Evolutionary conservation across 2,113 vertebrate species (phyloP).

Genomic region (Morone chrysops): DNA sequence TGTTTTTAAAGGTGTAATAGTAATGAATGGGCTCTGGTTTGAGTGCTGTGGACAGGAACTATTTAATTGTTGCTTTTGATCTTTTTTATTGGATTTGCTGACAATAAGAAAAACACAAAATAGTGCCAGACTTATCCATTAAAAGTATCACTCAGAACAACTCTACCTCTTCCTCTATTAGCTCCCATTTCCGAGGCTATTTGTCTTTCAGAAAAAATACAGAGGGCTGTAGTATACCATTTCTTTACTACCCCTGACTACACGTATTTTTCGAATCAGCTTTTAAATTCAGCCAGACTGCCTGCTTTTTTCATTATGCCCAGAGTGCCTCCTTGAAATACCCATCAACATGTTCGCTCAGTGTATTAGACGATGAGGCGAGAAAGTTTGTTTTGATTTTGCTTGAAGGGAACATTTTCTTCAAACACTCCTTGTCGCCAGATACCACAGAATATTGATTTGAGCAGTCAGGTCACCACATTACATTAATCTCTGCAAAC

Average conservation of each 20-base stretch:
- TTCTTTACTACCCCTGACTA: slow-evolving; percentile 3
- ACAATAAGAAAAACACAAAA: background rate
- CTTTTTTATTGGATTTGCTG: background rate
- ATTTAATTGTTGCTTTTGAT: background rate
- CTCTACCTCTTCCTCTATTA: background rate
- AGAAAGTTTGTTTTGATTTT: slow-evolving; percentile 39
- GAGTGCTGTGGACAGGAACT: background rate
- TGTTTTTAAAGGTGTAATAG: background rate
- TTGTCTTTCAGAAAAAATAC: slow-evolving; percentile 16
- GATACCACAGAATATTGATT: slow-evolving; percentile 55
- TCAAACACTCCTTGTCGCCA: background rate
- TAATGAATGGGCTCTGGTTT: background rate
- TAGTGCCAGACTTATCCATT: rapidly evolving
- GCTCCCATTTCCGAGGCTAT: slow-evolving; percentile 19
- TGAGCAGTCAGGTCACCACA: slow-evolving; percentile 18
- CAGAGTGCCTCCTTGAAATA: slow-evolving; percentile 8
- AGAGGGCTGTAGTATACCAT: background rate
- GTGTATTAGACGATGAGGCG: slow-evolving; percentile 3
- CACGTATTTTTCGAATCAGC: slow-evolving; percentile 6
- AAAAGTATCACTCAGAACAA: slow-evolving; percentile 1
- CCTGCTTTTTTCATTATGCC: slow-evolving; percentile 5
- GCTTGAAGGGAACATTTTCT: slow-evolving; percentile 36
- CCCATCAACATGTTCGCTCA: slow-evolving; percentile 28
- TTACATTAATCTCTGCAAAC: slow-evolving; percentile 52
- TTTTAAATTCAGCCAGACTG: slow-evolving; percentile 20